These are phyloP conservation scores for Corynorhinus townsendii DNA, from an alignment of 2,113 vertebrate genomes.

Conservation along the genomic window DNA sequence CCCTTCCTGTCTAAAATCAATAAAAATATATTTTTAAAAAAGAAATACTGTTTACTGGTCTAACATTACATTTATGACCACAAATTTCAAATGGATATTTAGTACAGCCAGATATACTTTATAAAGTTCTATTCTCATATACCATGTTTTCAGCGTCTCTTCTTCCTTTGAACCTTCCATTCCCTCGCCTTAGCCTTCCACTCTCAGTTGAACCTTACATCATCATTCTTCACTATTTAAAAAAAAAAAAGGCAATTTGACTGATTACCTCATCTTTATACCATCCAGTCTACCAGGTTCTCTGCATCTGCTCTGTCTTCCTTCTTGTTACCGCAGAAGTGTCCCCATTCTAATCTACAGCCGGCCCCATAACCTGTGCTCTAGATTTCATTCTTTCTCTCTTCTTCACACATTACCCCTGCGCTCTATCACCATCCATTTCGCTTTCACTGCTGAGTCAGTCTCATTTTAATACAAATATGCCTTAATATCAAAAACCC, in stretches of 20 bases:
- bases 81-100: neutral
- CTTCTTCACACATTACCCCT: neutral
- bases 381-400: neutral
- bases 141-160: neutral
- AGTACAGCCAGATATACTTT: neutral
- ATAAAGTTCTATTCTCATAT: neutral
- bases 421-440: neutral
- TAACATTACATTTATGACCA: neutral
- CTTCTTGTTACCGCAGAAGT: neutral
- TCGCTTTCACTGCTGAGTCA: neutral
- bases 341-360: neutral
- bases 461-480: neutral
- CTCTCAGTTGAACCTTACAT: constrained; percentile 7
- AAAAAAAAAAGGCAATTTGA: neutral
- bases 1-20: too few relatives aligned
- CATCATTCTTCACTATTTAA: neutral
- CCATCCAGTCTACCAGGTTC: neutral
- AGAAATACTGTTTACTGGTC: neutral
- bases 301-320: neutral
- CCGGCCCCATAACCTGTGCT: neutral
- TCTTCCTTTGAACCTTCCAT: neutral
- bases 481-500: neutral
- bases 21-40: too few relatives aligned
- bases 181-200: neutral
- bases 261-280: neutral